Evolutionary conservation across 2,888 invertebrate genomes (phyloP).

Genomic region (Synergus gifuensis): DNA sequence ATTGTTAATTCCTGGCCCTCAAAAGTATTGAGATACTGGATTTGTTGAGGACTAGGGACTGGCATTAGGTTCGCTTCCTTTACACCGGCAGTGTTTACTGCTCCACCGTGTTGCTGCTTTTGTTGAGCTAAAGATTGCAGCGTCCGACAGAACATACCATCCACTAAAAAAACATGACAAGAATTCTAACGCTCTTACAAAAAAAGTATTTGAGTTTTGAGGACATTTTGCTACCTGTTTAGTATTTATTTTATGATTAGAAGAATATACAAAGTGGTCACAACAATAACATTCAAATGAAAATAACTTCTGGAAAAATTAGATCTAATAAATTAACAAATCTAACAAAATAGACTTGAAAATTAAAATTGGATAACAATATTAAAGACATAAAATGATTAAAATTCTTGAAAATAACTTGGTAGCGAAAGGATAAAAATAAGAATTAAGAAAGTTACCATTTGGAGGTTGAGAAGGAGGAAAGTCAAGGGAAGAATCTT

Average conservation of each 20-base stretch:
- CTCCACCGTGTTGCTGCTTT: constrained; percentile 78
- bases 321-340: neutral
- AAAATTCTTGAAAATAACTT: neutral
- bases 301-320: neutral
- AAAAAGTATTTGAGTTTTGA: neutral
- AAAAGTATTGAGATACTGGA: constrained; percentile 96
- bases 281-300: neutral
- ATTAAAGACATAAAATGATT: no score
- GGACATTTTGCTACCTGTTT: neutral
- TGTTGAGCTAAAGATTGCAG: constrained; percentile 83
- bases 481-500: constrained; percentile 73
- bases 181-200: constrained; percentile 44
- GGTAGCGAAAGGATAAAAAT: constrained; percentile 5
- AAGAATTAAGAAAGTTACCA: constrained; percentile 67
- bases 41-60: constrained; percentile 97
- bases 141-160: constrained; percentile 83
- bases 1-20: constrained; percentile 98
- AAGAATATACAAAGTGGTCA: neutral
- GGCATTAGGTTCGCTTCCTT: constrained; percentile 96
- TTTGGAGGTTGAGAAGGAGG: constrained; percentile 77
- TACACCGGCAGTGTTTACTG: constrained; percentile 76
- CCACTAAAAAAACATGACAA: constrained; percentile 75
- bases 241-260: neutral
- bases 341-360: neutral
- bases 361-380: neutral